Conservation (phyloP, 2,888 invertebrate species). For the Omphaloscelis lunosa region DNA sequence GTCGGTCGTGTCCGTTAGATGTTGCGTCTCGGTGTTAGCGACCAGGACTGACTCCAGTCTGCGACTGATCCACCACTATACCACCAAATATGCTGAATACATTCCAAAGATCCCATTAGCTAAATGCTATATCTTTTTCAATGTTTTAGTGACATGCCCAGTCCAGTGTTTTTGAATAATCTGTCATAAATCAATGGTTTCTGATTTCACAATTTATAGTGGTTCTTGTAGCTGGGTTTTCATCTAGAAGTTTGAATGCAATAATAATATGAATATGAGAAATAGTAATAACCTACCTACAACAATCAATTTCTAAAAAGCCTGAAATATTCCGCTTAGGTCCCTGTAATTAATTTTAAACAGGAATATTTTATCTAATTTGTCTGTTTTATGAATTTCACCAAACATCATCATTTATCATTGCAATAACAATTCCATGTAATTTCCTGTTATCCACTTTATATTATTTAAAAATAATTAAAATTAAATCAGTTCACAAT, state of each 20-base stretch:
- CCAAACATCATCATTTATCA: not conserved
- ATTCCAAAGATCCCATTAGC: not conserved
- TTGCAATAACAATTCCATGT: not conserved
- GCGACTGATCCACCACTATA: conserved; percentile 78
- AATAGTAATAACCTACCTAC: not conserved
- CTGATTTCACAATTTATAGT: not conserved
- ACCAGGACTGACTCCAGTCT: conserved; percentile 81
- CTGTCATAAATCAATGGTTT: not conserved
- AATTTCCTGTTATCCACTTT: conserved; percentile 34
- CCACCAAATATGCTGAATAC: conserved; percentile 76
- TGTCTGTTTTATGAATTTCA: not conserved
- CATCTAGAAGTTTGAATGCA: not conserved
- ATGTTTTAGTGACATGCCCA: not conserved
- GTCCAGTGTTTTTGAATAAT: not conserved
- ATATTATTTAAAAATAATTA: not conserved
- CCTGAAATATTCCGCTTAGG: not conserved
- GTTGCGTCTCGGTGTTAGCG: conserved; percentile 89
- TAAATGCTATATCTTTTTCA: not conserved
- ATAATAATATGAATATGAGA: no score
- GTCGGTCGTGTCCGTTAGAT: conserved; percentile 87
- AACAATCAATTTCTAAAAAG: not conserved
- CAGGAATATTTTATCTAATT: not conserved
- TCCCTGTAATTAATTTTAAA: not conserved
- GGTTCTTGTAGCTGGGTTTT: not conserved
- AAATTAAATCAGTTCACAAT: not conserved